Percentiles rank a stretch among this genome's conserved stretches.
Conservation (phyloP, 2,888 invertebrate species). For the Lucinisca nassula region DNA sequence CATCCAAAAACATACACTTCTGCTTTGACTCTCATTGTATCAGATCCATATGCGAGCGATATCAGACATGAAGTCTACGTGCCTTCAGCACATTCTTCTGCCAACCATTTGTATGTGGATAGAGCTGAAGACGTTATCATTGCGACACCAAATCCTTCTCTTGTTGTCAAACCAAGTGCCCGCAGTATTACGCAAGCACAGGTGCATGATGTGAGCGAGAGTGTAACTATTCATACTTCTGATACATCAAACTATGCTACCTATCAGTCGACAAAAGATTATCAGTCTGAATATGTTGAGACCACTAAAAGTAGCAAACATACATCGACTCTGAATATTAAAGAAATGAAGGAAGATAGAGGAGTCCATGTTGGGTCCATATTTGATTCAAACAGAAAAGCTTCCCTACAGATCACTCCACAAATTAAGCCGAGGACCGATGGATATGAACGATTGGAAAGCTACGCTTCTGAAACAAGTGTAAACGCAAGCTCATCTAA, state of each 20-base stretch:
- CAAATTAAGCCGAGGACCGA: slow-evolving; percentile 6
- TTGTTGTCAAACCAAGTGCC: slow-evolving; percentile 23
- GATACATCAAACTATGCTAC: neutral
- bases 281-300: neutral
- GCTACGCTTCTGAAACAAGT: slow-evolving; percentile 52
- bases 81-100: slow-evolving; percentile 20
- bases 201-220: neutral
- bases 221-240: slow-evolving; percentile 18
- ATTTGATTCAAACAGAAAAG: slow-evolving; percentile 9
- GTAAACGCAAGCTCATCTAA: slow-evolving; percentile 1
- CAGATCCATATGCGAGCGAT: neutral
- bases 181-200: neutral
- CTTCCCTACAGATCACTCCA: slow-evolving; percentile 54
- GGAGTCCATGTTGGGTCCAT: neutral
- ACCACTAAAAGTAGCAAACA: neutral
- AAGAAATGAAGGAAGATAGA: neutral
- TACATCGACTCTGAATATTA: neutral
- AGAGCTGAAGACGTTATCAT: slow-evolving; percentile 63
- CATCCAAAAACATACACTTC: slow-evolving; percentile 44
- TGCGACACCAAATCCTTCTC: slow-evolving; percentile 15
- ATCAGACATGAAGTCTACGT: neutral
- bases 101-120: slow-evolving; percentile 57
- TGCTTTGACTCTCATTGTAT: slow-evolving; percentile 38
- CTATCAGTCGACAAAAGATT: neutral
- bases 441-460: slow-evolving; percentile 57